Evolutionary conservation across 2,113 vertebrate species (phyloP).

Genomic region (Podiceps cristatus): DNA sequence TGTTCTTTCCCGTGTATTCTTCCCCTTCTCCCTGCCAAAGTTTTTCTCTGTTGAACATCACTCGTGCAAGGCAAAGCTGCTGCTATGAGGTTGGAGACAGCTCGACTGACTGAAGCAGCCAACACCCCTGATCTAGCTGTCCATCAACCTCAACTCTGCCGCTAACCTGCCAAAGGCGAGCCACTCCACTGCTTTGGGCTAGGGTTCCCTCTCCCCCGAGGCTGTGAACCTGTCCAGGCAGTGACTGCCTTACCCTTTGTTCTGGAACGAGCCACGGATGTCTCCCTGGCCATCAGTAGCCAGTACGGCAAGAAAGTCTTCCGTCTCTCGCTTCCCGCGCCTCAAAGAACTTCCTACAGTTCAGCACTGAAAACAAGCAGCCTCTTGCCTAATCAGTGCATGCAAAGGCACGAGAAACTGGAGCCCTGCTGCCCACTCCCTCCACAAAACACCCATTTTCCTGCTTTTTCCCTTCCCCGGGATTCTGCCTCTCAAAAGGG

Average conservation of each 20-base stretch:
- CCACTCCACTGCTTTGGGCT: background rate
- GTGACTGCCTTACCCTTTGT: rapidly evolving
- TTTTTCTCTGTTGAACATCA: background rate
- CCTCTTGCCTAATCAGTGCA: background rate
- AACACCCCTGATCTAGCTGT: background rate
- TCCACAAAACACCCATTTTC: background rate
- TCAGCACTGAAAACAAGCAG: background rate
- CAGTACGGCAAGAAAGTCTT: background rate
- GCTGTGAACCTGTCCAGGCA: background rate
- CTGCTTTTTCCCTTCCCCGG: background rate
- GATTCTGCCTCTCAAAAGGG: background rate
- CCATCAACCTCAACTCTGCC: background rate
- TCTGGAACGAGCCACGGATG: background rate
- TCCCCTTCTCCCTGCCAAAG: background rate
- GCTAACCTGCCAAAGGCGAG: background rate
- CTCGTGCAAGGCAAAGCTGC: background rate
- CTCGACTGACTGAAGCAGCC: background rate
- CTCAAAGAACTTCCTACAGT: background rate
- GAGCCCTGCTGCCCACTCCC: background rate
- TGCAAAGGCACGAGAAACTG: background rate
- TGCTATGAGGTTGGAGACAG: background rate
- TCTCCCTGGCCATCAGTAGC: background rate
- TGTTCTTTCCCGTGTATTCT: background rate
- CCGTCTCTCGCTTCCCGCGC: background rate
- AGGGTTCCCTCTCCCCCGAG: background rate